Percentiles rank a stretch among this genome's conserved stretches.
These are phyloP conservation scores for Acanthaster planci DNA, from an alignment of 35 echinoderm and acorn worm species.

Conservation along the genomic window DNA sequence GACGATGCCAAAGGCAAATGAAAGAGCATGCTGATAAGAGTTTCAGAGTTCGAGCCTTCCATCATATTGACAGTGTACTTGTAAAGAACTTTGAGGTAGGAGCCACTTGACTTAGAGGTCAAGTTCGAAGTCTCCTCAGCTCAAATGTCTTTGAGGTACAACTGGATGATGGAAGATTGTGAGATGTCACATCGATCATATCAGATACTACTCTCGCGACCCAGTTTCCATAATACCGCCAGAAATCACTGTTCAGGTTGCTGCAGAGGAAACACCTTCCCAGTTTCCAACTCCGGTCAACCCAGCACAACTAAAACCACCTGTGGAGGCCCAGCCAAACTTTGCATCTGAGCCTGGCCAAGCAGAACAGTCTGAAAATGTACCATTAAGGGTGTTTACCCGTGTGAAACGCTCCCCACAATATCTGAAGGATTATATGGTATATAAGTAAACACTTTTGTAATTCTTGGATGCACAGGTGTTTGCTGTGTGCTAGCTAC, in stretches of 20 bases:
- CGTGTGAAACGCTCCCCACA: slow-evolving; percentile 30
- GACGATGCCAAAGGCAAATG: slow-evolving; percentile 53
- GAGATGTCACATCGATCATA: slow-evolving; percentile 51
- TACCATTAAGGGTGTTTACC: slow-evolving; percentile 29
- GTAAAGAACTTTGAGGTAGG: slow-evolving; percentile 60
- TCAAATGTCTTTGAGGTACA: slow-evolving; percentile 30
- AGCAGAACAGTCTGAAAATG: slow-evolving; percentile 7
- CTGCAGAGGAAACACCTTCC: not conserved
- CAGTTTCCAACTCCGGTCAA: not conserved
- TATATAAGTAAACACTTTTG: slow-evolving; percentile 54
- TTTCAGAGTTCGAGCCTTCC: slow-evolving; percentile 28
- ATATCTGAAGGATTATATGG: slow-evolving; percentile 48
- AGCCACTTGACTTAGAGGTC: slow-evolving; percentile 45
- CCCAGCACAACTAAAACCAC: no score
- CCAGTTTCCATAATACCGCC: not conserved
- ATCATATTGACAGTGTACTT: slow-evolving; percentile 46
- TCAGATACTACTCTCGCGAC: not conserved
- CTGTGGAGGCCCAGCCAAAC: no score
- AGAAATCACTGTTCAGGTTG: not conserved
- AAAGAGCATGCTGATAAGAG: slow-evolving; percentile 27
- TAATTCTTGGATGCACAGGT: no score
- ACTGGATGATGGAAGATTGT: slow-evolving; percentile 54
- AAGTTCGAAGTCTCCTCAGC: slow-evolving; percentile 30
- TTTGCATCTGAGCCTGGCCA: no score
- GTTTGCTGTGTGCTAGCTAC: no score